Evolutionary conservation across 2,113 vertebrate genomes (phyloP).

Genomic region (Passer domesticus): DNA sequence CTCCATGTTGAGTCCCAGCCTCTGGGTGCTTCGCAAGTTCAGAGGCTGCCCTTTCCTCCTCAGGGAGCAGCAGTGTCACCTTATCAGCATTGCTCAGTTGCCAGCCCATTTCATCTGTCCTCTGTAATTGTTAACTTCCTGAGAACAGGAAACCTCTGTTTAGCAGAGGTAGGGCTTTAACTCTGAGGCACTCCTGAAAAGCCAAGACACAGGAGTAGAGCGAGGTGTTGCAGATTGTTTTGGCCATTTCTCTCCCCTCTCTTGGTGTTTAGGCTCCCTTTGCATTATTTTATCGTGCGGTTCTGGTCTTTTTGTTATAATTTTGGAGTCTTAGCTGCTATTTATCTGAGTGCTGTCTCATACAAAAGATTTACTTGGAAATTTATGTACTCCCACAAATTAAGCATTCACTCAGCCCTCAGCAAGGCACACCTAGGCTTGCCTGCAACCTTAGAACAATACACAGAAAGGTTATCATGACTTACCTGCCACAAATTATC

Average conservation of each 20-base stretch:
- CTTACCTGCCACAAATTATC: constrained; percentile 23
- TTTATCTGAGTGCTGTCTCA: background rate
- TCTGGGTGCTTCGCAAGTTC: background rate
- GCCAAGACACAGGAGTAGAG: background rate
- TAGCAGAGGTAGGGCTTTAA: constrained; percentile 52
- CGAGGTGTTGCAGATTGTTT: background rate
- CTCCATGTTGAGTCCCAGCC: background rate
- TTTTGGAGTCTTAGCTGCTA: background rate
- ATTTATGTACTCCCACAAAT: constrained; percentile 23
- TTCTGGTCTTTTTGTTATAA: background rate
- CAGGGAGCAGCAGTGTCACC: background rate
- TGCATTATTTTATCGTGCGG: background rate
- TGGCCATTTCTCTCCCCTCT: rapidly evolving
- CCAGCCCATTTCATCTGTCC: constrained; percentile 48
- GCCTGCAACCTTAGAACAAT: constrained; percentile 57
- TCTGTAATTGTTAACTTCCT: constrained; percentile 71
- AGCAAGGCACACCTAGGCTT: constrained; percentile 61
- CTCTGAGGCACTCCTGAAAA: background rate
- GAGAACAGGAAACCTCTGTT: constrained; percentile 66
- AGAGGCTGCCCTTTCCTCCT: background rate
- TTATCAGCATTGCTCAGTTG: background rate
- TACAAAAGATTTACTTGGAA: background rate
- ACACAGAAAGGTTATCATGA: constrained; percentile 53
- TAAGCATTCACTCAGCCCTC: constrained; percentile 43
- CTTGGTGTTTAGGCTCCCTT: background rate